Base-by-base conservation (phyloP, 2,888 invertebrate genomes). In the Rhopalosiphum nymphaeae region DNA sequence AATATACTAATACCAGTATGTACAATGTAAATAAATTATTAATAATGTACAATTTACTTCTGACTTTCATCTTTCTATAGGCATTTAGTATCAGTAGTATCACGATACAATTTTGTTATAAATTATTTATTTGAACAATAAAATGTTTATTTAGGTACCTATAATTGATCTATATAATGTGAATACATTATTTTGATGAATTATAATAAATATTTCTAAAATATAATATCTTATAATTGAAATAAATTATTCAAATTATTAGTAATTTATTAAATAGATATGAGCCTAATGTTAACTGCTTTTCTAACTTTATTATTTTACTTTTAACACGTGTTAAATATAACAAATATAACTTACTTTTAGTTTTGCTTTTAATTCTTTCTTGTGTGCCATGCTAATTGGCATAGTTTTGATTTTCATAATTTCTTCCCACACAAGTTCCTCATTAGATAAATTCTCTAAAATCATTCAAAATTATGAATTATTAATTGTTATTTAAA, bases 391-490 rank as follows among this genome's bases (percentile, higher is more conserved):
- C 98, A 98, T 98, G 16, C 97, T 97, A 13, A 98, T 97, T 0
- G 98, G 98, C 97, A 98, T 97, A 0, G 97, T 97, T 95, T 98
- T 98, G 95, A 98, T 98, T 96, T 97, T 97, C 97, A 98, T 98
- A 89, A 98, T 98, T 96, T 98, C 98, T 95, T 98, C 98, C 98
- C 98, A 98, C 1, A 98, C 98, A 1, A 97, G 97, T 95, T 98
- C 97, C 95, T 98, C 98, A 95, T 98, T 98, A 0, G 98, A 97
- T 88, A 98, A 96, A 96, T 97, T 98, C 95, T 98, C 97, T 96
- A 95, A 0, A 96, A 89, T 5, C 26, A 42, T n/a, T 46, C 21
- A 56, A 36, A 53, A 95, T 95, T 91, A 91, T 94, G 29, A 91
- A 92, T 53, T 89, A 36, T 56, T 88, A 36, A 56, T 25, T 25